Conservation (phyloP, 2,113 vertebrate species). For the Pseudonaja textilis region DNA sequence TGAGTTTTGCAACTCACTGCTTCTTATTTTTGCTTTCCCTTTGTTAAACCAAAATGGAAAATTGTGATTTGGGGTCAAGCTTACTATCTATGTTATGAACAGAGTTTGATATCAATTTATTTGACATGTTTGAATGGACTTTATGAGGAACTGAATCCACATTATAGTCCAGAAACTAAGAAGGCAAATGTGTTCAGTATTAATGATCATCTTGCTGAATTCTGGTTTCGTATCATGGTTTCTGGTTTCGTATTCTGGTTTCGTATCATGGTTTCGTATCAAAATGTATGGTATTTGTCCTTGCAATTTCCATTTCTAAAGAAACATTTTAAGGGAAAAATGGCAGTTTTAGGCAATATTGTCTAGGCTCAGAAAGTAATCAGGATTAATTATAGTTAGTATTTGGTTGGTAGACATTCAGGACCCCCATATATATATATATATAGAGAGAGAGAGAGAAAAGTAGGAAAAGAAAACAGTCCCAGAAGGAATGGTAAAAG, state of each 20-base stretch:
- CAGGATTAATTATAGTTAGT: background rate
- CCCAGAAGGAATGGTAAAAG: background rate
- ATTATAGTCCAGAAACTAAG: background rate
- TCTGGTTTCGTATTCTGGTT: no score
- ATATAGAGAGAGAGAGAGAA: no score
- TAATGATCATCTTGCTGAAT: background rate
- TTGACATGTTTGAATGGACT: background rate
- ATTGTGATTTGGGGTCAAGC: background rate
- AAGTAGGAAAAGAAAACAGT: background rate
- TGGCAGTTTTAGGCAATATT: background rate
- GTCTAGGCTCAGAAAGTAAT: background rate
- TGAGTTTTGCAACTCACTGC: background rate
- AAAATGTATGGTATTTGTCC: background rate
- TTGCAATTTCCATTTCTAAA: background rate
- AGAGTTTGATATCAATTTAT: background rate
- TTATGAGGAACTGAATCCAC: background rate
- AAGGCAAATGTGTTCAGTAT: background rate
- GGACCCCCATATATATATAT: no score
- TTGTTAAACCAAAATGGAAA: background rate
- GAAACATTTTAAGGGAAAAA: background rate
- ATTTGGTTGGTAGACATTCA: background rate
- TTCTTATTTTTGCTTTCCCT: background rate
- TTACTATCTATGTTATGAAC: background rate
- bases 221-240: background rate
- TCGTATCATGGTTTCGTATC: background rate